phyloP scores from a whole-genome alignment of 2,888 invertebrate species.

The Seira sanloemensis region DNA sequence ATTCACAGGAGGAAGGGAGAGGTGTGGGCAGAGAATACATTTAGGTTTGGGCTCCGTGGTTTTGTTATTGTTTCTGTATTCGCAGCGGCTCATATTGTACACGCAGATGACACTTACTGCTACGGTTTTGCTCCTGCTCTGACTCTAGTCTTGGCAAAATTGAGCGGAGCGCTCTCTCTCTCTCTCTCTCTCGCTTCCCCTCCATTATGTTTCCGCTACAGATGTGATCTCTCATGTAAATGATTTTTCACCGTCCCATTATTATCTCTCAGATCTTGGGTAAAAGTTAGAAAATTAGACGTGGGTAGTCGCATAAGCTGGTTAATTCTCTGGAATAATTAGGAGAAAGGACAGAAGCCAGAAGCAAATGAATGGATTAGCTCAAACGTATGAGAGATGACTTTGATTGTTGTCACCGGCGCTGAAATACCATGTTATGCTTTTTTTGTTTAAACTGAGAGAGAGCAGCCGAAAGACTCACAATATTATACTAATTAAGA shows the following conservation, averaged over 20 bases:
- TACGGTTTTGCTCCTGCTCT: no score
- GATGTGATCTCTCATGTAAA: background rate
- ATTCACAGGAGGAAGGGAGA: background rate
- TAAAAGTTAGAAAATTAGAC: background rate
- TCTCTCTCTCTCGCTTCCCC: no score
- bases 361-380: no score
- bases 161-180: no score
- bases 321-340: background rate
- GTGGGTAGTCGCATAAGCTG: background rate
- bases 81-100: background rate
- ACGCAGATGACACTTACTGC: background rate
- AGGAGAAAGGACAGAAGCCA: background rate
- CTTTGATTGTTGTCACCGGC: no score
- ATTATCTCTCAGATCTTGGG: background rate
- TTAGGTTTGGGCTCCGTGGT: background rate
- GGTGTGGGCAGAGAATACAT: background rate
- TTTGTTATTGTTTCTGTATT: background rate
- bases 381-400: no score
- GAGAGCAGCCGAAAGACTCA: no score
- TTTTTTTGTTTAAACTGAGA: no score
- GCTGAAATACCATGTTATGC: no score
- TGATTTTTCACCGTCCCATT: background rate
- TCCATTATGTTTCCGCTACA: background rate
- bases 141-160: no score
- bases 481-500: no score